phyloP scores from a whole-genome alignment of 2,797 vertebrate genomes.

The Eospalax fontanierii region DNA sequence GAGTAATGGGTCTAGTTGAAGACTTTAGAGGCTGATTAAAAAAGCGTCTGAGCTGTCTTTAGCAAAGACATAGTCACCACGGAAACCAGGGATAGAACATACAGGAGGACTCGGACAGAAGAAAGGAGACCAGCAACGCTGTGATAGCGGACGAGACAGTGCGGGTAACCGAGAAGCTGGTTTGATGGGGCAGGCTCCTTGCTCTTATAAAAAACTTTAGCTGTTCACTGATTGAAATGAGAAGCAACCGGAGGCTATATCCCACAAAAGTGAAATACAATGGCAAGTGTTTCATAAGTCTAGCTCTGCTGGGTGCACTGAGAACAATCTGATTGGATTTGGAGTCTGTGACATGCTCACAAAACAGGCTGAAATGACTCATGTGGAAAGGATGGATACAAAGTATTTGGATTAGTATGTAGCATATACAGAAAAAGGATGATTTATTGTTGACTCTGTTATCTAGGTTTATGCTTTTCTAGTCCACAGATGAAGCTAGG shows the following conservation, averaged over 20 bases:
- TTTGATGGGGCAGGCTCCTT: too few species aligned
- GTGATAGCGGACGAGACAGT: fast-evolving
- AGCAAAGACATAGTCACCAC: not conserved
- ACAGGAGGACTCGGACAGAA: not conserved
- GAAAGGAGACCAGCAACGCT: not conserved
- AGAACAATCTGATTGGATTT: not conserved
- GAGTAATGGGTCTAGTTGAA: not conserved
- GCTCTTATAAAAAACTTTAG: not conserved
- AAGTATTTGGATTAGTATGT: not conserved
- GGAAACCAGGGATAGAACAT: not conserved
- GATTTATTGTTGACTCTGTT: not conserved
- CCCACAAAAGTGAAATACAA: not conserved
- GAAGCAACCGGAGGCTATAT: not conserved
- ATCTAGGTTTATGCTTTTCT: not conserved
- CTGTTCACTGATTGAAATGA: not conserved
- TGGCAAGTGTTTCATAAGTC: not conserved
- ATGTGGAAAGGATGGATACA: not conserved
- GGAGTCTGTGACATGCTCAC: not conserved
- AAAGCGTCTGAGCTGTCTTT: not conserved
- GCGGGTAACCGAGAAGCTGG: not conserved
- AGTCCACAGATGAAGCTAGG: not conserved
- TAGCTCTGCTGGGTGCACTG: not conserved
- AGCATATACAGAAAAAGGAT: not conserved
- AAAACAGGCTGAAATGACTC: not conserved
- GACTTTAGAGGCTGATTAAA: not conserved